These are phyloP conservation scores for Argyresthia albistria DNA, from an alignment of 2,888 invertebrate genomes.

Conservation along the genomic window DNA sequence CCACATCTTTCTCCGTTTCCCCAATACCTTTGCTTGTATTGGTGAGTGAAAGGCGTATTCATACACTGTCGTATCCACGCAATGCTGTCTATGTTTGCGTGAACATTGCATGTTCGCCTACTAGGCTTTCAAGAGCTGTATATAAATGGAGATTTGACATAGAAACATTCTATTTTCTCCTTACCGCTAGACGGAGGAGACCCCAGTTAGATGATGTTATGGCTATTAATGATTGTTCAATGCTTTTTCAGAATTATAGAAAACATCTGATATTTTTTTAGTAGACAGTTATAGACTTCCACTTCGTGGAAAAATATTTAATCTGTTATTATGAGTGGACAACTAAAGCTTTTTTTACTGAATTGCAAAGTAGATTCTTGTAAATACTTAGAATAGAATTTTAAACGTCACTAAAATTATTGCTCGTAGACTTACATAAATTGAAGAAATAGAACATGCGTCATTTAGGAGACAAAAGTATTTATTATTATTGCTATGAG, in stretches of 20 bases:
- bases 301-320: too few species aligned
- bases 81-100: slow-evolving; percentile 28
- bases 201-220: not conserved
- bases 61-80: slow-evolving; percentile 33
- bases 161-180: slow-evolving; percentile 2
- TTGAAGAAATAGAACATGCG: too few species aligned
- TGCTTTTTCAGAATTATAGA: not conserved
- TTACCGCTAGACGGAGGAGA: not conserved
- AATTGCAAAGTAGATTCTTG: too few species aligned
- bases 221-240: not conserved
- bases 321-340: too few species aligned
- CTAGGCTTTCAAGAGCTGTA: slow-evolving; percentile 50
- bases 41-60: slow-evolving; percentile 58
- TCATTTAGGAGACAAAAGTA: too few species aligned
- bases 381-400: too few species aligned
- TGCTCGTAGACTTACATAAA: too few species aligned
- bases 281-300: too few species aligned
- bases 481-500: not conserved
- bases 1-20: slow-evolving; percentile 23
- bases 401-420: too few species aligned
- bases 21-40: slow-evolving; percentile 20
- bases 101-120: slow-evolving; percentile 36
- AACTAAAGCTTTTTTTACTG: too few species aligned
- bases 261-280: too few species aligned
- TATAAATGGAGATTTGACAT: slow-evolving; percentile 41